Evolutionary conservation across 2,797 vertebrate species (phyloP), one percentile per base, ranked within the genome.

Genomic region (Rhynchotus rufescens): DNA sequence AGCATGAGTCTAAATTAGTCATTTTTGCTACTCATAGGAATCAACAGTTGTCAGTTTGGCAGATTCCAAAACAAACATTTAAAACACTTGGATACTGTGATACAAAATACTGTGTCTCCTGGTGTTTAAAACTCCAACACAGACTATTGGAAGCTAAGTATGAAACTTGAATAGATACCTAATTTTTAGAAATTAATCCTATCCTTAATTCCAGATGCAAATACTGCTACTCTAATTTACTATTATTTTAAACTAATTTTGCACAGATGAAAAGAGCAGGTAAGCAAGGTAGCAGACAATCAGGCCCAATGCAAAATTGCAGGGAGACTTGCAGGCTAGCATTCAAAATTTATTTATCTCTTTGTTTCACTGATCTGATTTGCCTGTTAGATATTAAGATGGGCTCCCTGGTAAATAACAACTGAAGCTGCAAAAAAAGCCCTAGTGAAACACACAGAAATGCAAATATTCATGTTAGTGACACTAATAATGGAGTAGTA

Each of bases 401-500:
- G 9, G 5, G 6, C 82, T 82, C 68, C 57, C 30, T 59, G 42
- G 28, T 77, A 62, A 84, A 62, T 89, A 93, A 94, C 73, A 95
- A 90, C 59, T 90, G 45, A 51, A 89, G 59, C 57, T 90, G 64
- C 78, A 84, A 87, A 92, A 94, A 92, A 94, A 93, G 51, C 51
- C 22, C 62, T 72, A 65, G 51, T 66, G 62, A 89, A 87, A 76
- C 60, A 71, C 62, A 49, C 3, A 6, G 47, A 60, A 82, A 94
- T 85, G 45, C 62, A 95, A 90, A 90, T 89, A 85, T 10, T 76
- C 56, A 30, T 89, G 54, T 75, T 62, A 73, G 81, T 87, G 92
- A 93, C 89, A 93, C 66, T 95, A 94, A 90, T 88, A 93, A 72
- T 56, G 44, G 19, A 85, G 90, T 76, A 66, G 30, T 93, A 80